A percentile compares a stretch with the other conserved stretches of the same genome.
Evolutionary conservation across 2,888 invertebrate genomes (phyloP).

Genomic region (Leistus spinibarbis): DNA sequence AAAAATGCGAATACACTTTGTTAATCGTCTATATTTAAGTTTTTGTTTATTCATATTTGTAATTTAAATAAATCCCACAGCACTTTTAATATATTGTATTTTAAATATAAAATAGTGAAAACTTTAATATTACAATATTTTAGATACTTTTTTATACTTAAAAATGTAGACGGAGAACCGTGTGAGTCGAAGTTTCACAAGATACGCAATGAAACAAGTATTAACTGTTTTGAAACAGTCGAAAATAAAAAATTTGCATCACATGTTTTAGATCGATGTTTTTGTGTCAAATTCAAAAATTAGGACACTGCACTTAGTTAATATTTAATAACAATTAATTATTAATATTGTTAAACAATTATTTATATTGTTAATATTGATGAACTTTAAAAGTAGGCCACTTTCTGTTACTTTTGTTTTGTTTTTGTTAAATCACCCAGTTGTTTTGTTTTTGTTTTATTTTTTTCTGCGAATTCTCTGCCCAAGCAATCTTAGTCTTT

Average conservation of each 20-base stretch:
- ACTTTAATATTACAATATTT: too few species aligned
- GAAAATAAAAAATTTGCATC: not conserved
- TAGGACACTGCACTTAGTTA: too few species aligned
- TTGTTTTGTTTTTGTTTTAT: too few species aligned
- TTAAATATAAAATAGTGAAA: too few species aligned
- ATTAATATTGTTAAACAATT: not conserved
- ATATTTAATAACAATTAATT: not conserved
- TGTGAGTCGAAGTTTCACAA: too few species aligned
- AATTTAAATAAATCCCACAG: not conserved
- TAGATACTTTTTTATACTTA: too few species aligned
- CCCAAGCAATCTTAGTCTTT: too few species aligned
- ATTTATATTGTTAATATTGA: not conserved
- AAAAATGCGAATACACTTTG: not conserved
- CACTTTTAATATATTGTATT: too few species aligned
- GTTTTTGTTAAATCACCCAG: not conserved
- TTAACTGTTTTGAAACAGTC: not conserved
- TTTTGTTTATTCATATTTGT: not conserved
- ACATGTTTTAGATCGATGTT: not conserved
- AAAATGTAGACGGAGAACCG: too few species aligned
- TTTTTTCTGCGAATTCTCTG: too few species aligned
- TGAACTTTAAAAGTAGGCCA: not conserved
- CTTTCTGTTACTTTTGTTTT: not conserved
- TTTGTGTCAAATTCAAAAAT: not conserved
- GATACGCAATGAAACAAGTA: not conserved
- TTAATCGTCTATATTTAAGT: not conserved